Conservation (phyloP, 2,113 vertebrate species). For the Bagarius yarrelli region DNA sequence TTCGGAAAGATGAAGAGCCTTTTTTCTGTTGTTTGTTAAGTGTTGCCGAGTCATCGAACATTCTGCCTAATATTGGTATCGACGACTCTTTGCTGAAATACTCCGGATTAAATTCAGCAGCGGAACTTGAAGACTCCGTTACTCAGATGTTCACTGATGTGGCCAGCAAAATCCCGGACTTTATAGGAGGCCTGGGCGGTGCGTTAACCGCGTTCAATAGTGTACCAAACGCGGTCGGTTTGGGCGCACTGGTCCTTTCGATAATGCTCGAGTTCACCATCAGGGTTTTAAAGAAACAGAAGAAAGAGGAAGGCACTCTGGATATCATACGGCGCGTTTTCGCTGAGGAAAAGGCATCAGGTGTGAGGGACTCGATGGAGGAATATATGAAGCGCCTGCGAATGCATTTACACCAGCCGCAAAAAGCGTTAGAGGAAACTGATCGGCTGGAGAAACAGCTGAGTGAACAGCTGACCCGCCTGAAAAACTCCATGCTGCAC, state of each 20-base stretch:
- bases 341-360: conserved; percentile 11
- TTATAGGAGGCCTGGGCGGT: not conserved
- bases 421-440: not conserved
- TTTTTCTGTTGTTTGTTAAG: not conserved
- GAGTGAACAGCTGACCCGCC: conserved; percentile 9
- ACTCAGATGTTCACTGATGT: not conserved
- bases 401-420: not conserved
- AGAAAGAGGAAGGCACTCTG: not conserved
- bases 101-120: not conserved
- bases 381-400: conserved; percentile 2
- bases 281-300: too few species aligned
- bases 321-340: conserved; percentile 10
- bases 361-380: not conserved
- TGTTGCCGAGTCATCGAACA: not conserved
- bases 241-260: conserved; percentile 7
- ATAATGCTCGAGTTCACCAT: not conserved
- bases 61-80: not conserved
- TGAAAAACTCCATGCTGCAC: conserved; percentile 25
- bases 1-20: not conserved
- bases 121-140: not conserved
- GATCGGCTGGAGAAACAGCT: conserved; percentile 2
- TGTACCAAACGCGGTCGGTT: conserved; percentile 2
- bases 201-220: not conserved
- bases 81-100: not conserved
- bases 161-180: not conserved